A percentile compares a stretch with the other conserved stretches of the same genome.
These are phyloP conservation scores for Zele albiditarsus DNA, from an alignment of 2,888 invertebrate genomes.

Conservation along the genomic window DNA sequence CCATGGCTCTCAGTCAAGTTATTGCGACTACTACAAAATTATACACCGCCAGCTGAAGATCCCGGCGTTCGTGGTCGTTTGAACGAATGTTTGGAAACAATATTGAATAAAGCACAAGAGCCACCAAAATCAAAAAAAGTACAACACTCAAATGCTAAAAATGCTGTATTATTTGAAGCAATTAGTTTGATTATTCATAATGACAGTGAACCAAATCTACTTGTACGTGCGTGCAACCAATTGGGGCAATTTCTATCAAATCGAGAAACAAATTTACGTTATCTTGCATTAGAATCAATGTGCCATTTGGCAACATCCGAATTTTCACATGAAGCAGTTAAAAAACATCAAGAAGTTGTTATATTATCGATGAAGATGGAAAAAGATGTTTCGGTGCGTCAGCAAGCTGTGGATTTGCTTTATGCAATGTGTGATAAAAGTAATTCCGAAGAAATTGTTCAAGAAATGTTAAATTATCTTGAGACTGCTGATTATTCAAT, in stretches of 20 bases:
- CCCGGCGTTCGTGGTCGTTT: constrained; percentile 96
- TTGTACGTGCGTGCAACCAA: constrained; percentile 99
- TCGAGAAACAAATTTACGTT: constrained; percentile 97
- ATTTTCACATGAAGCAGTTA: constrained; percentile 99
- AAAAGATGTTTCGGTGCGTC: constrained; percentile 97
- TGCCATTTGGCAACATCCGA: constrained; percentile 99
- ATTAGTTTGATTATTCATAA: constrained; percentile 99
- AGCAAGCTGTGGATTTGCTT: constrained; percentile 97
- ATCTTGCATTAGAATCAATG: constrained; percentile 99
- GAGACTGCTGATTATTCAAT: constrained; percentile 99
- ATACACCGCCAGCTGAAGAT: constrained; percentile 97
- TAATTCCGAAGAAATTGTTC: constrained; percentile 99
- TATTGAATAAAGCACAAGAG: constrained; percentile 98
- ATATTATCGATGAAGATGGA: constrained; percentile 99
- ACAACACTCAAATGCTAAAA: constrained; percentile 99
- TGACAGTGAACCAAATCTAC: constrained; percentile 96
- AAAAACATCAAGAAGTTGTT: constrained; percentile 99
- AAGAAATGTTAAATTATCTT: constrained; percentile 98
- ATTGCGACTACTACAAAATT: constrained; percentile 95
- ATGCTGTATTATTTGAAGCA: constrained; percentile 99
- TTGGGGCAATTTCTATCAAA: constrained; percentile 98
- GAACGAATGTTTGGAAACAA: constrained; percentile 98
- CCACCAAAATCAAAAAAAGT: constrained; percentile 99
- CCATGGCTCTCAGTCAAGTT: constrained; percentile 99
- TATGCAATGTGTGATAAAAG: constrained; percentile 99